Base-by-base conservation (phyloP, 2,888 invertebrate genomes). In the Lamellibrachia columna region DNA sequence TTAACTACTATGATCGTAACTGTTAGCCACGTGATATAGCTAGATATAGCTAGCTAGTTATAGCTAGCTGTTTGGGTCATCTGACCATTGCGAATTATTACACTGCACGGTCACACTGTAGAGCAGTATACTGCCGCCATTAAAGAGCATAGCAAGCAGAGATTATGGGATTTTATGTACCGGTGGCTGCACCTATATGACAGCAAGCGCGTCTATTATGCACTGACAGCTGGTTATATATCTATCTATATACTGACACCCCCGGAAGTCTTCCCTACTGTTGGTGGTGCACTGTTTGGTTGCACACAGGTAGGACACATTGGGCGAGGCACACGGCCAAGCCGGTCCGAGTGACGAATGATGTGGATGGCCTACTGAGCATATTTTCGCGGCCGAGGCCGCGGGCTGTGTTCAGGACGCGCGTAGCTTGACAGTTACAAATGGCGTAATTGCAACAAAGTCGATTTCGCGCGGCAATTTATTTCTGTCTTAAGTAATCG, bases 361-460 rank as follows among this genome's bases (percentile, higher is more conserved):
- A 22, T 22, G 15, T 2, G 60, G 11, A 11, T 60, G 60, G 60
- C 60, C 60, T 60, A 60, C 60, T 60, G 60, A 60, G 60, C 60
- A 60, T 60, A 60, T 60, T 15, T 22, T 55, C 60, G 60, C 60
- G 60, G 60, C 15, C 60, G 11, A 15, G 22, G 60, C 60, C 11
- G 22, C 15, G 1, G 60, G 60, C 60, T 60, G 11, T 15, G 75
- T 75, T 75, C 75, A 22, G 22, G 75, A 75, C 75, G 75, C 75
- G 75, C 75, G 75, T n/a, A n/a, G 75, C 75, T 22, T 75, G 75
- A 75, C 75, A 75, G 75, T 75, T 75, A 75, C 75, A 75, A 75
- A 75, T 75, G 22, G 75, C 75, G 75, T 75, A 75, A 75, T 75
- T 75, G 75, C 75, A 75, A 75, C 75, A 75, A 75, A 75, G 75